These are phyloP conservation scores for Alectura lathami DNA, from an alignment of 2,113 vertebrate genomes.

Conservation along the genomic window DNA sequence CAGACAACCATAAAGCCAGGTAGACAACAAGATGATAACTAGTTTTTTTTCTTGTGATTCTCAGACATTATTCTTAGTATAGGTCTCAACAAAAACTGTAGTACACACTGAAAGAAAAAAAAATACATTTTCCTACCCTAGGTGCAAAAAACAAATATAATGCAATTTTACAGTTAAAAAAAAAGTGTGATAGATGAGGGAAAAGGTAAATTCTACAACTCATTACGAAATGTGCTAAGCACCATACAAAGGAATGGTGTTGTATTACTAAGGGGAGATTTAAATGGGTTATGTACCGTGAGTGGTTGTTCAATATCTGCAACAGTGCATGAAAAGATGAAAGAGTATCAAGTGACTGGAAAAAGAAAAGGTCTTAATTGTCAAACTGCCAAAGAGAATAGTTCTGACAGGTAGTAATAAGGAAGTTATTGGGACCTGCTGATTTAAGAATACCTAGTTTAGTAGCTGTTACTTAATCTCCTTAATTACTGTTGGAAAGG, in stretches of 20 bases:
- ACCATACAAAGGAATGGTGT: neutral
- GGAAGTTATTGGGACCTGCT: slow-evolving; percentile 1
- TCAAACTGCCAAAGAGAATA: neutral
- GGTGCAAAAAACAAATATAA: neutral
- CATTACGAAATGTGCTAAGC: neutral
- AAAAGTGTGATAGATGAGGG: neutral
- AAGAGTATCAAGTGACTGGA: slow-evolving; percentile 4
- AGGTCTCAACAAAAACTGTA: neutral
- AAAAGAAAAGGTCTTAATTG: neutral
- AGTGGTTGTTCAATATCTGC: neutral
- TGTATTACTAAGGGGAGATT: neutral
- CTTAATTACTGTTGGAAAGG: slow-evolving; percentile 2
- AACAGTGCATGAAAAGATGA: neutral
- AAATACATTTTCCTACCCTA: neutral
- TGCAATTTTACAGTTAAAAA: neutral
- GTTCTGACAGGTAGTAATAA: neutral
- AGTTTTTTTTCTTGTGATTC: neutral
- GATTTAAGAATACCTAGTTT: slow-evolving; percentile 22
- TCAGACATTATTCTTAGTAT: neutral
- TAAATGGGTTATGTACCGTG: neutral
- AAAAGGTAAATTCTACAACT: neutral
- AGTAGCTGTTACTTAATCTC: slow-evolving; percentile 14
- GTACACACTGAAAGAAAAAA: neutral
- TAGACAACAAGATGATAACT: neutral
- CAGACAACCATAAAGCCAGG: neutral